Evolutionary conservation across 2,797 vertebrate genomes (phyloP).

Genomic region (Sebastes minor): DNA sequence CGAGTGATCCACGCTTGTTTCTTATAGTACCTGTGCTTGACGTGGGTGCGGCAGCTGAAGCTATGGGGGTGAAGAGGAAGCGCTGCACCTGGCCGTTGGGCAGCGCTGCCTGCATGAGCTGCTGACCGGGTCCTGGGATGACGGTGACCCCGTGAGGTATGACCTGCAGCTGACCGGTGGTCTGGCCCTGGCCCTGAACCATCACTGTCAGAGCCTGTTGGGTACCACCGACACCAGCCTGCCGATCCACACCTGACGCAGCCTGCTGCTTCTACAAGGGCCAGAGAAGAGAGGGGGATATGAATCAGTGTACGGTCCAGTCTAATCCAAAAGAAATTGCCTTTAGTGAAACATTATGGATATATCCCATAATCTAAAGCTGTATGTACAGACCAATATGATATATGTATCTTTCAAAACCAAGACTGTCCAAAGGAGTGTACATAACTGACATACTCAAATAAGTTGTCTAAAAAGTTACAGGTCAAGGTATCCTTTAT

Average conservation of each 20-base stretch:
- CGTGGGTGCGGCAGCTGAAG: constrained; percentile 81
- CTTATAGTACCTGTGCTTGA: constrained; percentile 83
- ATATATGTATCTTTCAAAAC: neutral
- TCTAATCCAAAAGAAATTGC: neutral
- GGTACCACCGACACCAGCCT: constrained; percentile 55
- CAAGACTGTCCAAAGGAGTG: neutral
- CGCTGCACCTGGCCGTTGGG: constrained; percentile 96
- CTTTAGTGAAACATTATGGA: neutral
- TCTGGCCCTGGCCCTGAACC: constrained; percentile 97
- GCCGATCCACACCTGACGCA: constrained; percentile 69
- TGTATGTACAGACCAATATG: neutral
- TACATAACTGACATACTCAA: neutral
- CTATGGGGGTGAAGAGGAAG: constrained; percentile 94
- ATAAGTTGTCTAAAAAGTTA: neutral
- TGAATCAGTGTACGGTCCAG: neutral
- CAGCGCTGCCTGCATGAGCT: constrained; percentile 97
- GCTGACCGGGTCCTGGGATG: constrained; percentile 95
- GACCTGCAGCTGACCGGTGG: constrained; percentile 94
- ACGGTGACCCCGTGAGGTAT: constrained; percentile 95
- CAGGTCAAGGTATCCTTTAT: neutral
- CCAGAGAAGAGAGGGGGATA: neutral
- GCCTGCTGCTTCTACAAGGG: constrained; percentile 77
- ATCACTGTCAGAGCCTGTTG: constrained; percentile 93
- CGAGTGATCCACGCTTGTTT: neutral
- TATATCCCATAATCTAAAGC: neutral